phyloP scores from a whole-genome alignment of 2,113 vertebrate genomes.

The Scopus umbretta region DNA sequence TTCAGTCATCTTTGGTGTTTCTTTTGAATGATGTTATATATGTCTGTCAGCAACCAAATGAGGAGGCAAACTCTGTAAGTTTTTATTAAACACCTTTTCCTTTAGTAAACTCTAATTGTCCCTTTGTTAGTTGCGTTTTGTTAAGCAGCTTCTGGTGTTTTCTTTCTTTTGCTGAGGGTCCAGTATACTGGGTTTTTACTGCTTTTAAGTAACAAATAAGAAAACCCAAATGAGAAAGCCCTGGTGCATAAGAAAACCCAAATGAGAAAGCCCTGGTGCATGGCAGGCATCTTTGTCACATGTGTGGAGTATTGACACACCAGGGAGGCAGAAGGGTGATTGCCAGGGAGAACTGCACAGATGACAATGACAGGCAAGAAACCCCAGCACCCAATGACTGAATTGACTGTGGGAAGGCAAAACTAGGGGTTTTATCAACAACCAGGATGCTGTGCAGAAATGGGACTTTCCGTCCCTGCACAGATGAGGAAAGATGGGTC shows the following conservation, averaged over 20 bases:
- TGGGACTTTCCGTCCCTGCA: background rate
- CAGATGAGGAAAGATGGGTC: background rate
- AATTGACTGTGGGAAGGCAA: background rate
- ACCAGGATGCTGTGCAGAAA: background rate
- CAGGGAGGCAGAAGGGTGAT: rapidly evolving
- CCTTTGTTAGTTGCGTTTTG: background rate
- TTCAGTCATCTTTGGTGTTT: background rate
- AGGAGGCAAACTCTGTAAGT: background rate
- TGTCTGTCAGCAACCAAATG: background rate
- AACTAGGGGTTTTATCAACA: background rate
- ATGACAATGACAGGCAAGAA: background rate
- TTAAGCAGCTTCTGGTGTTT: background rate
- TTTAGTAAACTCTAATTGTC: background rate
- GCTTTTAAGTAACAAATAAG: background rate
- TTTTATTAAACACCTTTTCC: background rate
- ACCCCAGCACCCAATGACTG: background rate
- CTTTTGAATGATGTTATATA: background rate
- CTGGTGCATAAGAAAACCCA: background rate
- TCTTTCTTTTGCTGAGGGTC: background rate
- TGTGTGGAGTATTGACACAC: rapidly evolving
- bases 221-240: background rate
- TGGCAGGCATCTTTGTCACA: background rate
- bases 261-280: background rate
- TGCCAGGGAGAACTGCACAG: background rate
- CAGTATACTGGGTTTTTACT: background rate